These are phyloP conservation scores for Acrocephalus kingi DNA, from an alignment of 2,113 vertebrate species.

Conservation along the genomic window DNA sequence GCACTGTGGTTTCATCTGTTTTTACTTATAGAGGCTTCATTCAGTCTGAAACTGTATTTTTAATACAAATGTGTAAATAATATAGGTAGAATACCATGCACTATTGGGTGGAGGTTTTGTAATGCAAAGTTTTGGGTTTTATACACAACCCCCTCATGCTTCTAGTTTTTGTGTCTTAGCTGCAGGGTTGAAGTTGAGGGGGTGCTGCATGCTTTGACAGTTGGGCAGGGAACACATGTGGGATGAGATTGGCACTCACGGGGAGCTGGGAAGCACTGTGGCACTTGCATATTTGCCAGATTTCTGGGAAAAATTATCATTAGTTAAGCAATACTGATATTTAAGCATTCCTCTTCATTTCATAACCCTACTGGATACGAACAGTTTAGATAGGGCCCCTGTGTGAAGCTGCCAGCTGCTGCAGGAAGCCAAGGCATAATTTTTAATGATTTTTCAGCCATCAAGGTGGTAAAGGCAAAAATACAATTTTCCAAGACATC, in stretches of 20 bases:
- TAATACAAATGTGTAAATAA: neutral
- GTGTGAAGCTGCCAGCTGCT: neutral
- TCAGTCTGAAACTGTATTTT: neutral
- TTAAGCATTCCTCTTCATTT: neutral
- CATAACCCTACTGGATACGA: neutral
- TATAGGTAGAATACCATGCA: neutral
- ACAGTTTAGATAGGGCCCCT: neutral
- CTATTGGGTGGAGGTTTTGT: neutral
- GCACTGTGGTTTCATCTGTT: neutral
- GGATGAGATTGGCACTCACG: neutral
- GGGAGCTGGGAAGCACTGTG: neutral
- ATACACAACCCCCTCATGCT: neutral
- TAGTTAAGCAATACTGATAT: neutral
- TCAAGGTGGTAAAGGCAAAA: neutral
- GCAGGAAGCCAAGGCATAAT: neutral
- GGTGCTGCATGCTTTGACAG: neutral
- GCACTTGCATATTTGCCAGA: neutral
- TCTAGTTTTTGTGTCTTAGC: neutral
- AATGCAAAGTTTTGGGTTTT: neutral
- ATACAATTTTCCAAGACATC: neutral
- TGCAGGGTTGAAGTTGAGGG: constrained; percentile 7
- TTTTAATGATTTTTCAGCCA: neutral
- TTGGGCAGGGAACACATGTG: neutral
- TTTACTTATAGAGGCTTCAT: neutral
- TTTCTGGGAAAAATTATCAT: neutral